phyloP scores from a whole-genome alignment of 2,888 invertebrate species.

The Morpho deidamia region DNA sequence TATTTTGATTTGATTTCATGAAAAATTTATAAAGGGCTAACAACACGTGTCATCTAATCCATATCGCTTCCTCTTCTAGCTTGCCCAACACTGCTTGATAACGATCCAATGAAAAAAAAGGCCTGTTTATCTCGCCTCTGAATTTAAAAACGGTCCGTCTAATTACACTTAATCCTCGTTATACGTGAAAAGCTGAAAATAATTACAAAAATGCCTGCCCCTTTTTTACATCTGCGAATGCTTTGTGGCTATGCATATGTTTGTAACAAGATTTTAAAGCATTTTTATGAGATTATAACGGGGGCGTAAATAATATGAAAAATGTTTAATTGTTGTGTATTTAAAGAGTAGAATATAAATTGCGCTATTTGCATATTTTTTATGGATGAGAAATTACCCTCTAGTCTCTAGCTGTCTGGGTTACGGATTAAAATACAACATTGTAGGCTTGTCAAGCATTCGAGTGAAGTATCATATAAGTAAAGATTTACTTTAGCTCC shows the following conservation, averaged over 20 bases:
- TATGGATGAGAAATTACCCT: no score
- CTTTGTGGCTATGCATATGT: slow-evolving; percentile 11
- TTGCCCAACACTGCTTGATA: slow-evolving; percentile 22
- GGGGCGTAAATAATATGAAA: not conserved
- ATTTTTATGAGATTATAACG: slow-evolving; percentile 8
- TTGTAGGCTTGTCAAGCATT: no score
- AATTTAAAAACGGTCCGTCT: slow-evolving; percentile 33
- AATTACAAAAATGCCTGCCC: slow-evolving; percentile 26
- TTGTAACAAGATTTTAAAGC: slow-evolving; percentile 14
- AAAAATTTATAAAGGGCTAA: not conserved
- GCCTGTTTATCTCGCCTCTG: slow-evolving; percentile 33
- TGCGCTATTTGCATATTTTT: not conserved
- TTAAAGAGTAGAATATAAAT: not conserved
- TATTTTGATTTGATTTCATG: no score
- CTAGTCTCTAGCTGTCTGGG: no score
- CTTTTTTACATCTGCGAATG: slow-evolving; percentile 5
- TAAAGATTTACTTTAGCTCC: no score
- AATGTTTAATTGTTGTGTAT: not conserved
- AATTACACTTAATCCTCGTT: slow-evolving; percentile 34
- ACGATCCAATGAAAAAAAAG: slow-evolving; percentile 32
- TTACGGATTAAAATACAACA: no score
- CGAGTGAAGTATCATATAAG: no score
- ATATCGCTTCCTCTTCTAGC: slow-evolving; percentile 10
- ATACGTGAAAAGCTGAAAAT: slow-evolving; percentile 32
- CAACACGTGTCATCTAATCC: no score